Evolutionary conservation across 2,888 invertebrate genomes (phyloP).

Genomic region (Alsophila aescularia): DNA sequence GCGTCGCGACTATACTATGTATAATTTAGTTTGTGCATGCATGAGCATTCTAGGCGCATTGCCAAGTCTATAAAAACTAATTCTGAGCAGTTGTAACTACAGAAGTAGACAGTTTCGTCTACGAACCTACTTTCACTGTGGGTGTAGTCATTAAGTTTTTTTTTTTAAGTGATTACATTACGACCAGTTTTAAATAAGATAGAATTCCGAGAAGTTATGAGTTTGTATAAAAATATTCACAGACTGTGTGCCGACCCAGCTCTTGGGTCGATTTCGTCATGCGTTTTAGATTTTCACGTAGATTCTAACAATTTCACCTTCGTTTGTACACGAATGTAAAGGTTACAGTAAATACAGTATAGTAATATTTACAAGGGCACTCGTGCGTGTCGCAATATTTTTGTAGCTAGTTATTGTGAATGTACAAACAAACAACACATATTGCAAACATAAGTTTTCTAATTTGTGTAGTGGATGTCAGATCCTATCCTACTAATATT

Average conservation of each 20-base stretch:
- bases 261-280: neutral
- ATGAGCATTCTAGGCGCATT: slow-evolving; percentile 48
- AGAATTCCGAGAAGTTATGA: slow-evolving; percentile 5
- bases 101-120: slow-evolving; percentile 26
- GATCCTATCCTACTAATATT: too few species aligned
- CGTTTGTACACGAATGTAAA: neutral
- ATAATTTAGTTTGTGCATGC: slow-evolving; percentile 37
- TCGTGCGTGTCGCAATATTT: neutral
- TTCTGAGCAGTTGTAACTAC: slow-evolving; percentile 40
- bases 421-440: too few species aligned
- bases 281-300: slow-evolving; percentile 1
- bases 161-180: neutral
- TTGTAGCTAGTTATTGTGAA: neutral
- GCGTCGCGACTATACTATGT: slow-evolving; percentile 33
- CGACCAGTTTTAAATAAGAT: slow-evolving; percentile 3
- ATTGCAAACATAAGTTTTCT: too few species aligned
- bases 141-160: slow-evolving; percentile 19
- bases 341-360: too few species aligned
- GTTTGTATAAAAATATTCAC: slow-evolving; percentile 8
- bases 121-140: slow-evolving; percentile 10
- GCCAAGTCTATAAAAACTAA: slow-evolving; percentile 52
- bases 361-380: too few species aligned
- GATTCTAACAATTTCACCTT: neutral
- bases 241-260: slow-evolving; percentile 4
- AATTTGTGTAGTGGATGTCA: too few species aligned